A percentile compares a stretch with the other conserved stretches of the same genome.
Evolutionary conservation across 2,797 vertebrate species (phyloP).

Genomic region (Peromyscus eremicus): DNA sequence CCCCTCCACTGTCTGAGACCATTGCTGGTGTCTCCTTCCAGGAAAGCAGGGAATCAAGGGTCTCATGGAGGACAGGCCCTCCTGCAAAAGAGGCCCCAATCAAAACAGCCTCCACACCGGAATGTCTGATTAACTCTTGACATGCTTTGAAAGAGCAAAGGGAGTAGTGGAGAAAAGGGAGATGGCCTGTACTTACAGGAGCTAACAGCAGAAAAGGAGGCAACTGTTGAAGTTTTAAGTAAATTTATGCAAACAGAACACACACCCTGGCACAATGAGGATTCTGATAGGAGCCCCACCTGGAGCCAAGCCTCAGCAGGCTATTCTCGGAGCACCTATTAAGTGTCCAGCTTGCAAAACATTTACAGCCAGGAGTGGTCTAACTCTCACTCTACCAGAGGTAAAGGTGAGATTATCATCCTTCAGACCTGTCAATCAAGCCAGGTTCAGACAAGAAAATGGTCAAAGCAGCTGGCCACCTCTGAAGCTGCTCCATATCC

Average conservation of each 20-base stretch:
- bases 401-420: background rate
- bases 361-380: background rate
- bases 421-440: background rate
- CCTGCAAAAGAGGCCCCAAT: conserved; percentile 45
- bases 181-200: conserved; percentile 72
- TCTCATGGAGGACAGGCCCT: conserved; percentile 19
- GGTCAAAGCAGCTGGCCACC: background rate
- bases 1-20: conserved; percentile 70
- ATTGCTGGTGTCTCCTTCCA: conserved; percentile 66
- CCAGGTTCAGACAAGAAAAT: background rate
- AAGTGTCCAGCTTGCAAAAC: conserved; percentile 8
- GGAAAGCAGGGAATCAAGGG: conserved; percentile 70
- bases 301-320: conserved; percentile 16
- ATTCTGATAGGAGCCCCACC: conserved; percentile 54
- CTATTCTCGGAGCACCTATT: background rate
- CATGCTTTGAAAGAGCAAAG: conserved; percentile 67
- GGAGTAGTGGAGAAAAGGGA: conserved; percentile 59
- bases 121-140: conserved; percentile 73
- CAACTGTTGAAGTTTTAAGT: conserved; percentile 67
- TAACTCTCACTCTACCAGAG: background rate
- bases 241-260: conserved; percentile 72
- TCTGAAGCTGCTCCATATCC: background rate
- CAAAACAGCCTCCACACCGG: conserved; percentile 64
- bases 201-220: conserved; percentile 63
- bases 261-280: conserved; percentile 20